phyloP scores from a whole-genome alignment of 2,888 invertebrate genomes.

The Tyria jacobaeae region DNA sequence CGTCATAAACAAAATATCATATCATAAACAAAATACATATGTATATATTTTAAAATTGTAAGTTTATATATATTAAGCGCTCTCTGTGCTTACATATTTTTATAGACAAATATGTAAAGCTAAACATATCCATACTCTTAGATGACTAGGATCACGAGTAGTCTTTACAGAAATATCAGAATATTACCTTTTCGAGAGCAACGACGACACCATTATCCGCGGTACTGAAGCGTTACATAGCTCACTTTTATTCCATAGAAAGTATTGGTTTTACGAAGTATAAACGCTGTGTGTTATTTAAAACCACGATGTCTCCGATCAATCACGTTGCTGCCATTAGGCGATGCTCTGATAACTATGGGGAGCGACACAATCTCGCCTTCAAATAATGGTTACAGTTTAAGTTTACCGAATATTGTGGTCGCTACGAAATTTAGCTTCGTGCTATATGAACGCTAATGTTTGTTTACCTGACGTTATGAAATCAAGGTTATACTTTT shows the following conservation, averaged over 20 bases:
- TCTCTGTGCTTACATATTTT: too few species aligned
- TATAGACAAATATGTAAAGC: background rate
- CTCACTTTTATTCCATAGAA: constrained; percentile 52
- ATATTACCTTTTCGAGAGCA: constrained; percentile 2
- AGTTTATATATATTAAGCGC: too few species aligned
- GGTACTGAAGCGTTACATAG: constrained; percentile 26
- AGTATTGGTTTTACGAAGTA: constrained; percentile 44
- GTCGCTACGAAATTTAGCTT: constrained; percentile 31
- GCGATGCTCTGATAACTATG: constrained; percentile 67
- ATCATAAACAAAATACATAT: background rate
- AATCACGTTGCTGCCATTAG: constrained; percentile 65
- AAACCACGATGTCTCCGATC: constrained; percentile 45
- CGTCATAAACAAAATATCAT: too few species aligned
- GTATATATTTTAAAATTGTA: too few species aligned
- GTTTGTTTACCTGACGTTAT: background rate
- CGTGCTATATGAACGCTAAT: background rate
- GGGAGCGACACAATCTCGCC: constrained; percentile 50
- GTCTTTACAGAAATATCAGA: background rate
- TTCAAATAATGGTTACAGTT: constrained; percentile 42
- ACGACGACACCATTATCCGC: constrained; percentile 8
- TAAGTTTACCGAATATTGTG: constrained; percentile 56
- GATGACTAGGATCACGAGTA: background rate
- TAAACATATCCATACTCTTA: background rate
- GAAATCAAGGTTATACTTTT: background rate
- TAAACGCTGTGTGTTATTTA: constrained; percentile 34